phyloP scores from a whole-genome alignment of 2,797 vertebrate species.

The Parauchenoglanis punctatus region DNA sequence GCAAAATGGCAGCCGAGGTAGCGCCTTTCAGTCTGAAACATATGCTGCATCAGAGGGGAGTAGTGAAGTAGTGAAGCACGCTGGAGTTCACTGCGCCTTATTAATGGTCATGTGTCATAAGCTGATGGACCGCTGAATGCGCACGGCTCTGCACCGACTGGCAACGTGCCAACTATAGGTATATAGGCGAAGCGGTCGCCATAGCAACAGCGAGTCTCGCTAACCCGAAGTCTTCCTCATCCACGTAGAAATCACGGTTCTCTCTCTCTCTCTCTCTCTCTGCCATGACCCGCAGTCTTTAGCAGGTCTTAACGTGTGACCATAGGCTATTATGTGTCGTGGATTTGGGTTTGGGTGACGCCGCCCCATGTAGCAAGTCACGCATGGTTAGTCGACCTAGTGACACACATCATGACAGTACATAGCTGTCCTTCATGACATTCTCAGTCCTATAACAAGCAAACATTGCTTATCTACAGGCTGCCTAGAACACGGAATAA shows the following conservation, averaged over 20 bases:
- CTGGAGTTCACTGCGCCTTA: neutral
- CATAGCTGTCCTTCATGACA: too few species aligned
- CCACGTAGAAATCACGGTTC: neutral
- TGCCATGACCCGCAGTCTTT: neutral
- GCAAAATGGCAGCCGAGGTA: conserved; percentile 59
- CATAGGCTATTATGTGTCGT: too few species aligned
- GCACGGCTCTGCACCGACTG: conserved; percentile 32
- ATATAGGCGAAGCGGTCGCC: conserved; percentile 50
- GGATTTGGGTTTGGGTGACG: neutral
- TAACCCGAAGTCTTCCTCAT: conserved; percentile 24
- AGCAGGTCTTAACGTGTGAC: neutral
- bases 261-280: neutral
- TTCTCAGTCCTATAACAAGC: neutral
- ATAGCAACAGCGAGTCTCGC: conserved; percentile 56
- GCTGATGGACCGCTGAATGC: conserved; percentile 7
- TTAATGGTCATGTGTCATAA: conserved; percentile 15
- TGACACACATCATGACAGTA: neutral
- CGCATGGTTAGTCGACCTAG: neutral
- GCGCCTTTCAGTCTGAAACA: conserved; percentile 27
- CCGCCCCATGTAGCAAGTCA: neutral
- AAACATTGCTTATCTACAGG: neutral
- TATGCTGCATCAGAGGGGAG: conserved; percentile 10
- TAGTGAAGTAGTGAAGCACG: neutral
- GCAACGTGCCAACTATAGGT: conserved; percentile 50
- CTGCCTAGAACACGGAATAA: neutral